Conservation (phyloP, 2,888 invertebrate genomes). For the Abscondita cerata region DNA sequence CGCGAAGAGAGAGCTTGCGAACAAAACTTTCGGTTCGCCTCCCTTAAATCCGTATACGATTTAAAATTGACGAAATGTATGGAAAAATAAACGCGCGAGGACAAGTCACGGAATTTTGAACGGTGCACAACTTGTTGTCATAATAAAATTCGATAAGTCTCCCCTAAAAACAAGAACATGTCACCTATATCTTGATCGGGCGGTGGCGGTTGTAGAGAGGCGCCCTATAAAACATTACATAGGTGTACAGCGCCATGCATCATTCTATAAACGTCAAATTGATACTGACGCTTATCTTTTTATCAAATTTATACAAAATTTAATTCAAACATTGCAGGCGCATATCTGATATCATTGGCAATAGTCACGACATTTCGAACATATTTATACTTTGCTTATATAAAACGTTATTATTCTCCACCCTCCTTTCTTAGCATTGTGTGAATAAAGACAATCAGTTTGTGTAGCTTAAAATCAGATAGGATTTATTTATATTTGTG, state of each 20-base stretch:
- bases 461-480: constrained; percentile 25
- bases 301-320: constrained; percentile 59
- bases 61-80: constrained; percentile 5
- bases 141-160: constrained; percentile 28
- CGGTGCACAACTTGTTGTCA: constrained; percentile 13
- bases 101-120: constrained; percentile 13
- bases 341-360: constrained; percentile 56
- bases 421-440: constrained; percentile 32
- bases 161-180: constrained; percentile 26
- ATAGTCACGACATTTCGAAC: constrained; percentile 52
- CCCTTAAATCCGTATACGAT: constrained; percentile 23
- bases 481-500: constrained; percentile 51
- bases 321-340: constrained; percentile 55
- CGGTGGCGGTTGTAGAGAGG: constrained; percentile 6
- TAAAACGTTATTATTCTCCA: constrained; percentile 27
- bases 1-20: constrained; percentile 16
- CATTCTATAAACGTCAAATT: constrained; percentile 51
- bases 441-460: constrained; percentile 32
- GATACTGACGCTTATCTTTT: constrained; percentile 50
- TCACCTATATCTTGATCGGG: constrained; percentile 32
- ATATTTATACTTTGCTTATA: constrained; percentile 21
- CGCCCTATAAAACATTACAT: constrained; percentile 30
- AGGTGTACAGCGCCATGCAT: constrained; percentile 38
- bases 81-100: neutral
- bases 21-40: constrained; percentile 19